Conservation (phyloP, 2,113 vertebrate genomes). For the Ammospiza caudacuta region DNA sequence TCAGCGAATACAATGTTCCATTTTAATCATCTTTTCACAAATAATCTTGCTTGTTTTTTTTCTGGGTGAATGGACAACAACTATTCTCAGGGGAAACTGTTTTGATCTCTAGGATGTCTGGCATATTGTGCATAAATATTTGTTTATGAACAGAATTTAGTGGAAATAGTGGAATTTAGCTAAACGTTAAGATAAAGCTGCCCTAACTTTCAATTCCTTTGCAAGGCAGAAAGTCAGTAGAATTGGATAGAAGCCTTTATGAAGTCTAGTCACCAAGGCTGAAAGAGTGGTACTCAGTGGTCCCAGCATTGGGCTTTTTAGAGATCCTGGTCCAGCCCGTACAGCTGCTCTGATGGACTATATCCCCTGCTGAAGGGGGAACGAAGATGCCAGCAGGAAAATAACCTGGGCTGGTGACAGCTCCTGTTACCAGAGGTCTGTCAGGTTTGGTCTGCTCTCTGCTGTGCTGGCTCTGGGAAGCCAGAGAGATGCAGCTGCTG, state of each 20-base stretch:
- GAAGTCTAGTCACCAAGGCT: neutral
- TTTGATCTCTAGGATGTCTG: neutral
- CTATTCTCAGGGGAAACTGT: neutral
- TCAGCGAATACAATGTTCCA: neutral
- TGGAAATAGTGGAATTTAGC: neutral
- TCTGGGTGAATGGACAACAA: neutral
- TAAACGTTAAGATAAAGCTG: neutral
- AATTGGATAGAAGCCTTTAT: neutral
- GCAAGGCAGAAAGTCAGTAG: neutral
- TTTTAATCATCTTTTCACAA: conserved; percentile 25
- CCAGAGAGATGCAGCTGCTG: neutral
- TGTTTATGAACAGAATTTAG: neutral
- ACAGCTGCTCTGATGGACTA: neutral
- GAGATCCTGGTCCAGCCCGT: neutral
- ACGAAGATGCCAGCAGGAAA: neutral
- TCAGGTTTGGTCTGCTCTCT: neutral
- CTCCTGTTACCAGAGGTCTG: rapidly evolving
- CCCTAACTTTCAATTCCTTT: neutral
- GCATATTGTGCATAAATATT: neutral
- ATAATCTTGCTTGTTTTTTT: neutral
- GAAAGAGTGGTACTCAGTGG: neutral
- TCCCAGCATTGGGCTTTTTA: neutral
- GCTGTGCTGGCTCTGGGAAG: rapidly evolving
- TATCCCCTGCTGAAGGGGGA: neutral
- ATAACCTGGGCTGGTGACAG: neutral